Conservation (phyloP, 2,113 vertebrate genomes). For the Circaetus gallicus region DNA sequence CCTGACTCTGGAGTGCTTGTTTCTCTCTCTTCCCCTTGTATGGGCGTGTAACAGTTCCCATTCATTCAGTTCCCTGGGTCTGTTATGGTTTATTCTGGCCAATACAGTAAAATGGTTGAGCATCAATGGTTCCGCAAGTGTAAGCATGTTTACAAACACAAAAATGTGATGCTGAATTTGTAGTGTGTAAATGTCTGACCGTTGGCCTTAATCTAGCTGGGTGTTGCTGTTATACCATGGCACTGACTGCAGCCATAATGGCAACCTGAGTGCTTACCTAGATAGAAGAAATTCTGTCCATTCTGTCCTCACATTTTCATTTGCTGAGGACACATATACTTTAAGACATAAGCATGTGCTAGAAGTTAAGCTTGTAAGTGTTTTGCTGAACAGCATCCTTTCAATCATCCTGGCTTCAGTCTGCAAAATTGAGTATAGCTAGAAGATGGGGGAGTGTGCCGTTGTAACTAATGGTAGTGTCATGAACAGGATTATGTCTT, state of each 20-base stretch:
- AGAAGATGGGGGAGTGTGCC: not conserved
- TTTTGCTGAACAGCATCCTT: not conserved
- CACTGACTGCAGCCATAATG: not conserved
- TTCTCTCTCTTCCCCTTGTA: not conserved
- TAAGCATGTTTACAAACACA: not conserved
- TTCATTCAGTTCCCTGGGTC: not conserved
- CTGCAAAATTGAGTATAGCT: not conserved
- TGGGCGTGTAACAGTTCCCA: rapidly evolving
- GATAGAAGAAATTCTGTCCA: not conserved
- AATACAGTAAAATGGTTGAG: not conserved
- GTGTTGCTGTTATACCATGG: not conserved
- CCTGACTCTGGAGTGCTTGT: not conserved
- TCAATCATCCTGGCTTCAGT: not conserved
- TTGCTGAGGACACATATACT: not conserved
- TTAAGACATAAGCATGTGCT: not conserved
- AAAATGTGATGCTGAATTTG: not conserved
- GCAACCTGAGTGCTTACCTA: not conserved
- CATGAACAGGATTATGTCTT: not conserved
- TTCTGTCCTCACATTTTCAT: not conserved
- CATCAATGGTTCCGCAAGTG: not conserved
- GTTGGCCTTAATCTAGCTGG: rapidly evolving
- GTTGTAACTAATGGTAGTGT: not conserved
- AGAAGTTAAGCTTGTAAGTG: not conserved
- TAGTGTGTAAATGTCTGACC: not conserved
- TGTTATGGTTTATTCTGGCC: not conserved